Base-by-base conservation (phyloP, 2,888 invertebrate genomes). In the Lottia gigantea region DNA sequence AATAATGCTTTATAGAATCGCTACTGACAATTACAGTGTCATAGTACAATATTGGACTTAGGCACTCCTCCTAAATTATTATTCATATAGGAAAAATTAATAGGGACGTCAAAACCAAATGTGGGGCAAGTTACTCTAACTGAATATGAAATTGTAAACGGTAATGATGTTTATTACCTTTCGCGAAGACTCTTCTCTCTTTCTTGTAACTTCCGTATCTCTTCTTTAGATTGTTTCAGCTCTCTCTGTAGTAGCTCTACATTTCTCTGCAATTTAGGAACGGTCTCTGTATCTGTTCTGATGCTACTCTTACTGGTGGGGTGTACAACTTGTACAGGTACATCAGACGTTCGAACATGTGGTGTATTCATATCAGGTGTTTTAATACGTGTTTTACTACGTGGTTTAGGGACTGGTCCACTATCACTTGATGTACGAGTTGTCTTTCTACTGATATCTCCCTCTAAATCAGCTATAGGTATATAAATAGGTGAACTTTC, bases 211-310 rank as follows among this genome's bases (percentile, higher is more conserved):
- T 80, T 82, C 67, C 79, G 76, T 6, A 90, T 83, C 11, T 86
- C 83, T 63, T 89, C 86, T 72, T 88, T 87, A 16, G 90, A 88
- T 66, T 87, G 86, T 49, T 87, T 86, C 46, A 91, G 82, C 76
- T 91, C 90, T 19, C 83, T 81, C 68, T 88, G 83, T 14, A 91
- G 85, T 7, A 83, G 79, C 70, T 89, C 89, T 62, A 91, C 81
- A 79, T 91, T 90, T 64, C 76, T 71, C 47, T 82, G 78, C 40
- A 80, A 72, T 14, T 66, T 67, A 23, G 67, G 23, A 62, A 55
- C 49, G 26, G 61, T 70, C 23, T 23, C 23, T 55, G 23, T 23
- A 23, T 55, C 55, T 12, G 55, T 23, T 55, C 11, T 23, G 6
- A 40, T 40, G 7, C 40, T 40, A 8, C 7, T 40, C 11, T 40